A percentile compares a stretch with the other conserved stretches of the same genome.
Evolutionary conservation across 2,888 invertebrate genomes (phyloP).

Genomic region (Andrena haemorrhoa): DNA sequence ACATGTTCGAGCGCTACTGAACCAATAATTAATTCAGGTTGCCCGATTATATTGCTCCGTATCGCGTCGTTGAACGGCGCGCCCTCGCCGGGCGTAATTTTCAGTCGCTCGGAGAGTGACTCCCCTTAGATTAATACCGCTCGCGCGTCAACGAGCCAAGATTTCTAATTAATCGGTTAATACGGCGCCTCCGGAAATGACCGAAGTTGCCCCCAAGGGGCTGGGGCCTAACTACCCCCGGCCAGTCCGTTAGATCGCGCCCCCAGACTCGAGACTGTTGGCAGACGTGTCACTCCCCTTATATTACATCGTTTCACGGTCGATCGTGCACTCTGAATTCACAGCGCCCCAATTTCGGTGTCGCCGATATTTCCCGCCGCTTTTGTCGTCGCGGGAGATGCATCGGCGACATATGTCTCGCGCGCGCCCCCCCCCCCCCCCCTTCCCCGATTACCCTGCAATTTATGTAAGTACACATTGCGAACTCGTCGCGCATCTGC

Average conservation of each 20-base stretch:
- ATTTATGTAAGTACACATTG: conserved; percentile 64
- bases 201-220: conserved; percentile 57
- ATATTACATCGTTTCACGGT: conserved; percentile 78
- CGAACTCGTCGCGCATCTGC: conserved; percentile 64
- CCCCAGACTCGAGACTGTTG: conserved; percentile 53
- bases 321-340: conserved; percentile 76
- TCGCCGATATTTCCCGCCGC: conserved; percentile 70
- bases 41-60: background rate
- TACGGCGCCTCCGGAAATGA: conserved; percentile 51
- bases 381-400: conserved; percentile 68
- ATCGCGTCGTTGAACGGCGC: background rate
- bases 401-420: conserved; percentile 73
- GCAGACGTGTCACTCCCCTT: conserved; percentile 63
- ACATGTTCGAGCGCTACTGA: background rate
- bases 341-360: conserved; percentile 75
- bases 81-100: background rate
- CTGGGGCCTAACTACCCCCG: conserved; percentile 47
- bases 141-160: conserved; percentile 28
- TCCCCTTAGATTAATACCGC: conserved; percentile 48
- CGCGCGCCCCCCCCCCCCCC: no score
- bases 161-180: conserved; percentile 68
- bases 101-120: conserved; percentile 21
- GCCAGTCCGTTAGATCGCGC: conserved; percentile 19
- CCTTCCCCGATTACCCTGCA: conserved; percentile 48
- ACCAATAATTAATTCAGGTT: background rate